Conservation (phyloP, 2,888 invertebrate species). For the Balanococcus diminutus region DNA sequence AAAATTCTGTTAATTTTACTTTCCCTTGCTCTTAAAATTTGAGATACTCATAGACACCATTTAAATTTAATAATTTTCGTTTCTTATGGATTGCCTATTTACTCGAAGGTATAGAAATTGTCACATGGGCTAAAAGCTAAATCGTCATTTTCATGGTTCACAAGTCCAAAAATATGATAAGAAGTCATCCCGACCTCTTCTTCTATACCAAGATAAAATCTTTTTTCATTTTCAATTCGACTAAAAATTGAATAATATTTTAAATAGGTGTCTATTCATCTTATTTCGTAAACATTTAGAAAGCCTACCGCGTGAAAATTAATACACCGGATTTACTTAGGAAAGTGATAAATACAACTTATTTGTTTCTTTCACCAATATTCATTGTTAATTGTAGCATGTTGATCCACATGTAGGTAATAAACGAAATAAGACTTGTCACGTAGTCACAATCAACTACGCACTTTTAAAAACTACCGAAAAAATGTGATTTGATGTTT, state of each 20-base stretch:
- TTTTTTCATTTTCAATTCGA: too few species aligned
- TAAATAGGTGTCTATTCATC: background rate
- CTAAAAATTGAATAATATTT: background rate
- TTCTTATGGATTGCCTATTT: too few species aligned
- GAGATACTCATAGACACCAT: too few species aligned
- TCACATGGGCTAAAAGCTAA: too few species aligned
- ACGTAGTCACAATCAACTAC: background rate
- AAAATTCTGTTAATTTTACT: too few species aligned
- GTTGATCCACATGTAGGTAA: background rate
- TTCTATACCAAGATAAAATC: too few species aligned
- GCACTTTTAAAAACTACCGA: background rate
- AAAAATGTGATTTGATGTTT: background rate
- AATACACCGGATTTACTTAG: background rate
- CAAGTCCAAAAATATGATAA: too few species aligned
- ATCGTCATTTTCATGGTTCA: too few species aligned
- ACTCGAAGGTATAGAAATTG: too few species aligned
- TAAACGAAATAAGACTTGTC: background rate
- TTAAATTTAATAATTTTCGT: too few species aligned
- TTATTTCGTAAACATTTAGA: background rate
- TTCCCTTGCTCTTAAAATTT: too few species aligned
- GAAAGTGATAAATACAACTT: constrained; percentile 1
- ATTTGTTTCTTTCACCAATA: background rate
- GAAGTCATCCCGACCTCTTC: too few species aligned
- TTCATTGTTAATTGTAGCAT: background rate
- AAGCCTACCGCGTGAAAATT: background rate